Conservation (phyloP, 2,113 vertebrate genomes). For the Lathamus discolor region DNA sequence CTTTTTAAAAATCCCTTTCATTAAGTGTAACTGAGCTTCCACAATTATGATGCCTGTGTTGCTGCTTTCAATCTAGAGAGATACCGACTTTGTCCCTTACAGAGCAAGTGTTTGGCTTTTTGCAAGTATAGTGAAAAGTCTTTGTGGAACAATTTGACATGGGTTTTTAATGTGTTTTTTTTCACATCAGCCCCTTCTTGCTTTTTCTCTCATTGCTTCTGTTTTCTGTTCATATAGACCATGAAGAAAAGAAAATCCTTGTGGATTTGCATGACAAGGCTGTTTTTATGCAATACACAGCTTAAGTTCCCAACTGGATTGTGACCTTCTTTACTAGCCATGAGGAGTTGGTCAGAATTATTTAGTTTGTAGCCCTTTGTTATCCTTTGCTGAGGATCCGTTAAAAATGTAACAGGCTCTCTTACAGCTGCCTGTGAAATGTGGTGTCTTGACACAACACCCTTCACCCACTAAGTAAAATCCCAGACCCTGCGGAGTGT, state of each 20-base stretch:
- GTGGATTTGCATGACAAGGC: background rate
- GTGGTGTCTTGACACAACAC: background rate
- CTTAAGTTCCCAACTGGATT: background rate
- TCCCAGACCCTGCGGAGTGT: background rate
- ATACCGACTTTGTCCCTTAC: background rate
- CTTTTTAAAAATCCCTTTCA: background rate
- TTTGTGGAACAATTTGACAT: background rate
- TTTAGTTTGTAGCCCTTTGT: background rate
- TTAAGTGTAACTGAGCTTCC: background rate
- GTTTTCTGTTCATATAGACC: background rate
- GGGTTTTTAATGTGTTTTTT: background rate
- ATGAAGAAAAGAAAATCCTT: background rate
- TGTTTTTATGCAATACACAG: background rate
- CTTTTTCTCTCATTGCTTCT: background rate
- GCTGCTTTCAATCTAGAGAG: background rate
- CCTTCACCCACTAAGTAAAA: background rate
- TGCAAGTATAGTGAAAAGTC: background rate
- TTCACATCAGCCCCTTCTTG: background rate
- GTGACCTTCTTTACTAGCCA: background rate
- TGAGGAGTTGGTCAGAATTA: background rate
- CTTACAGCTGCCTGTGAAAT: background rate
- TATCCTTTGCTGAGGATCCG: background rate
- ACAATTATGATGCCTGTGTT: background rate
- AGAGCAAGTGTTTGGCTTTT: background rate
- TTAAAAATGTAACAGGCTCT: background rate